Percentiles rank a stretch among this genome's conserved stretches.
Evolutionary conservation across 2,797 vertebrate species (phyloP).

Genomic region (Tapera naevia): DNA sequence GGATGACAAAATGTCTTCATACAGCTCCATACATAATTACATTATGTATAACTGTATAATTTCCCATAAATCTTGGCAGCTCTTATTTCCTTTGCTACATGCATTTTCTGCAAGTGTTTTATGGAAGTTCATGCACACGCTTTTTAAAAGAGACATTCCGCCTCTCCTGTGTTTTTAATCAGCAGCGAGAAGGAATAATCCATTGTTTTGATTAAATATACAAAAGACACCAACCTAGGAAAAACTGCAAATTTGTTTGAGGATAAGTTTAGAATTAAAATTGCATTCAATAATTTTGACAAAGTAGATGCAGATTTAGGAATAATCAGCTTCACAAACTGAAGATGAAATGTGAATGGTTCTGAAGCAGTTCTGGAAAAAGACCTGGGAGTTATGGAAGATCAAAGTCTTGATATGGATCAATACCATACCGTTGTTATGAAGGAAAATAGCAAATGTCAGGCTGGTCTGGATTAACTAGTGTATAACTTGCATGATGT

Average conservation of each 20-base stretch:
- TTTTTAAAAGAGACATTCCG: neutral
- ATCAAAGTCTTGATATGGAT: neutral
- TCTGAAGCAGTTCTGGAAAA: neutral
- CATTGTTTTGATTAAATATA: neutral
- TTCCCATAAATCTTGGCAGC: neutral
- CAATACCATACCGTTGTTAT: neutral
- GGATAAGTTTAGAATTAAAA: neutral
- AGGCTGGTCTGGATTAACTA: neutral
- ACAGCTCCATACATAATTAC: neutral
- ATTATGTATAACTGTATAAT: neutral
- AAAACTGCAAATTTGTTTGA: neutral
- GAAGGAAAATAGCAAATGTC: neutral
- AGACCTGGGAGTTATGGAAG: neutral
- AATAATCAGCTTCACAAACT: neutral
- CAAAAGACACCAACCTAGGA: neutral
- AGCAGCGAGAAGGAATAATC: neutral
- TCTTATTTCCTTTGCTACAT: neutral
- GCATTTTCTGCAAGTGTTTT: neutral
- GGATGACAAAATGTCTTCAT: neutral
- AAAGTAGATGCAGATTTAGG: neutral
- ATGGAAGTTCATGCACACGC: accelerated
- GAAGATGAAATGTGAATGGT: neutral
- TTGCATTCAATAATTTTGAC: neutral
- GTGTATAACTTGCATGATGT: neutral
- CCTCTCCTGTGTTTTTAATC: neutral